phyloP scores from a whole-genome alignment of 2,888 invertebrate genomes.

The Acronicta leporina region DNA sequence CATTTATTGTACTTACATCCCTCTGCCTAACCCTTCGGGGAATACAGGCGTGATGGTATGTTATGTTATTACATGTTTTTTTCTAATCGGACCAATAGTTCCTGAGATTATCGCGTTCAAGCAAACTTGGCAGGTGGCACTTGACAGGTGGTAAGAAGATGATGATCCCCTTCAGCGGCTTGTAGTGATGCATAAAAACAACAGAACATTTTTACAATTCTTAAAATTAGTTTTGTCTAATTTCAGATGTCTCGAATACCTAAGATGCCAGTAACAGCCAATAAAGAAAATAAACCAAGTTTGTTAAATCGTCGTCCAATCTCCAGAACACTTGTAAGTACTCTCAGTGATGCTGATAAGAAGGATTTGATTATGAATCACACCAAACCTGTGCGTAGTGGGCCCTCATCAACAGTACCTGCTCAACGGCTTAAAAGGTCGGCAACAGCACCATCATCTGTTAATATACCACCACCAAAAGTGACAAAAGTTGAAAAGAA shows the following conservation, averaged over 20 bases:
- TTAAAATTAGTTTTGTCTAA: slow-evolving; percentile 13
- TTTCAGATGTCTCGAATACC: slow-evolving; percentile 86
- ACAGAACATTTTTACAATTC: too few species aligned
- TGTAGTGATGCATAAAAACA: too few species aligned
- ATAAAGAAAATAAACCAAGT: slow-evolving; percentile 81
- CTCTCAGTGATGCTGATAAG: slow-evolving; percentile 81
- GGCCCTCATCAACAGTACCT: slow-evolving; percentile 60
- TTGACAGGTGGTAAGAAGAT: too few species aligned
- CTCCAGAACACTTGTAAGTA: slow-evolving; percentile 71
- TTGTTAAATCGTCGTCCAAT: slow-evolving; percentile 67
- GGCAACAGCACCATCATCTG: slow-evolving; percentile 73
- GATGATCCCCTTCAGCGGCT: too few species aligned
- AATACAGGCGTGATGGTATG: too few species aligned
- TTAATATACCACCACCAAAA: slow-evolving; percentile 68
- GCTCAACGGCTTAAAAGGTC: slow-evolving; percentile 77
- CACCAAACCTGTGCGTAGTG: slow-evolving; percentile 72
- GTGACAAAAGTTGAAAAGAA: slow-evolving; percentile 79
- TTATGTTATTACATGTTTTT: too few species aligned
- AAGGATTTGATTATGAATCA: slow-evolving; percentile 80
- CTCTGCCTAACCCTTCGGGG: too few species aligned
- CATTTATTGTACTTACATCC: too few species aligned
- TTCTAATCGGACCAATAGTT: too few species aligned
- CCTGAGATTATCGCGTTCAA: too few species aligned
- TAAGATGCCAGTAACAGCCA: slow-evolving; percentile 71
- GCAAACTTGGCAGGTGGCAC: too few species aligned